These are phyloP conservation scores for Xanthia icteritia DNA, from an alignment of 2,888 invertebrate species.

Conservation along the genomic window DNA sequence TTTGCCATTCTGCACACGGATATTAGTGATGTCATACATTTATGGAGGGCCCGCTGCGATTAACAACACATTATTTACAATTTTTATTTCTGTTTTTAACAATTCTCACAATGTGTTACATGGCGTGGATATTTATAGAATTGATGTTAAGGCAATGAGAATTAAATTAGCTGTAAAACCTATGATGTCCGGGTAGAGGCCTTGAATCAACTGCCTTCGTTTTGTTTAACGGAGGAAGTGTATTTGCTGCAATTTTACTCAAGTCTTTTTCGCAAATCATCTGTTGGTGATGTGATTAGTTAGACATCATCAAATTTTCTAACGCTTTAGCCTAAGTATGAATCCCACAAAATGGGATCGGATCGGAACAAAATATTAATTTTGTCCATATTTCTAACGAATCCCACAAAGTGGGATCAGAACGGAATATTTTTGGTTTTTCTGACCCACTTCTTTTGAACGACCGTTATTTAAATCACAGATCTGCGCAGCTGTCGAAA, in stretches of 20 bases:
- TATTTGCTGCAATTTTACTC: background rate
- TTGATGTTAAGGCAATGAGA: constrained; percentile 44
- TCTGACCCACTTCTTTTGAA: constrained; percentile 9
- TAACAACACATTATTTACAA: constrained; percentile 37
- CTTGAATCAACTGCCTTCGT: background rate
- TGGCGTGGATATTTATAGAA: constrained; percentile 47
- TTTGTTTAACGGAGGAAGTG: background rate
- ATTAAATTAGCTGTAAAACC: constrained; percentile 20
- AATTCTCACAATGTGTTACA: constrained; percentile 16
- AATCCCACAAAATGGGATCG: too few species aligned
- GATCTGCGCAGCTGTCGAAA: background rate
- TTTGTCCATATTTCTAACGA: too few species aligned
- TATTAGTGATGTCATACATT: constrained; percentile 58
- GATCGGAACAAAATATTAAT: too few species aligned
- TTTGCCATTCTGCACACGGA: constrained; percentile 61
- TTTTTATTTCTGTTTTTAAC: constrained; percentile 43
- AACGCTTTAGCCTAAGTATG: too few species aligned
- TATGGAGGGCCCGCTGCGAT: constrained; percentile 38
- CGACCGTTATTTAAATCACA: constrained; percentile 4
- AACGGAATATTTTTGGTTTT: too few species aligned
- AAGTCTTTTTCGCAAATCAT: background rate
- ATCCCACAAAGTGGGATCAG: too few species aligned
- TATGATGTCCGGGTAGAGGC: constrained; percentile 7
- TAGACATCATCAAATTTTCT: background rate
- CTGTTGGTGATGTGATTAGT: background rate